These are phyloP conservation scores for Bufo bufo DNA, from an alignment of 2,113 vertebrate genomes.

Conservation along the genomic window DNA sequence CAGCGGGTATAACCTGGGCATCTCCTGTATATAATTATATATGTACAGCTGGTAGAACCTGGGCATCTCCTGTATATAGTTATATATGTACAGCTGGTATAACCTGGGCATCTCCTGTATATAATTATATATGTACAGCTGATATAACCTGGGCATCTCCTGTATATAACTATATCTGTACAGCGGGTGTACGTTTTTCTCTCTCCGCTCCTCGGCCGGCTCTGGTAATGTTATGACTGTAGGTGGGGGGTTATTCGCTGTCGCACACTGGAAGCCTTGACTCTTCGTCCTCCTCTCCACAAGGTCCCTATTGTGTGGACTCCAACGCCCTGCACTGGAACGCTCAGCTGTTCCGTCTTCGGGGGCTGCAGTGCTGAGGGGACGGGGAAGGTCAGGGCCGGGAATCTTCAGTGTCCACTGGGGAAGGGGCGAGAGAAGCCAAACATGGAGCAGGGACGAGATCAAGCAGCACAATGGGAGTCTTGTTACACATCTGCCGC, in stretches of 20 bases:
- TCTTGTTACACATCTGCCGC: slow-evolving; percentile 40
- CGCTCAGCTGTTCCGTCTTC: slow-evolving; percentile 39
- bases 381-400: not conserved
- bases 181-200: not conserved
- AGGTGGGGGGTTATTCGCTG: slow-evolving; percentile 58
- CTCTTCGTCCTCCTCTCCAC: slow-evolving; percentile 47
- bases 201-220: too few relatives aligned
- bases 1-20: too few relatives aligned
- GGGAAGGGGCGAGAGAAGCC: not conserved
- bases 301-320: slow-evolving; percentile 70
- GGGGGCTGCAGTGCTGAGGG: not conserved
- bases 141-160: not conserved
- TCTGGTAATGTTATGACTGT: slow-evolving; percentile 60
- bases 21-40: too few relatives aligned
- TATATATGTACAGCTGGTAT: not conserved
- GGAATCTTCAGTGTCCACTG: not conserved
- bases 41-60: too few relatives aligned
- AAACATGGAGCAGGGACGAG: not conserved
- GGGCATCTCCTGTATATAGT: too few relatives aligned
- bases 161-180: not conserved
- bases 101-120: not conserved
- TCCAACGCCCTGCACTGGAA: slow-evolving; percentile 14
- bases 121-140: not conserved
- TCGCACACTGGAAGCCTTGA: slow-evolving; percentile 61
- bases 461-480: not conserved